Evolutionary conservation across 2,113 vertebrate genomes (phyloP).

Genomic region (Eurystomus gularis): DNA sequence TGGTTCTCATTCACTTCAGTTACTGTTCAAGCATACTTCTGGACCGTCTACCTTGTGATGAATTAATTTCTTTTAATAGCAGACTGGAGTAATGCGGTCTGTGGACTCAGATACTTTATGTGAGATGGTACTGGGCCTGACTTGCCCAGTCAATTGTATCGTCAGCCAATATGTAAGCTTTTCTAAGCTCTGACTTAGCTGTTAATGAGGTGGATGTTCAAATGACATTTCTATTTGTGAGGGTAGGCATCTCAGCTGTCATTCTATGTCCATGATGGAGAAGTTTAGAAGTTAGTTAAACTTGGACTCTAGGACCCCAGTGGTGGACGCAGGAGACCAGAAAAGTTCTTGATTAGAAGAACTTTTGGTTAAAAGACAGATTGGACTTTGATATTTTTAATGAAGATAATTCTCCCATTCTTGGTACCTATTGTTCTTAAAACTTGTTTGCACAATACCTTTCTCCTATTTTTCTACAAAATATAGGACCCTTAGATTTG

Average conservation of each 20-base stretch:
- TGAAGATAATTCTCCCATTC: background rate
- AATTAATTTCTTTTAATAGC: background rate
- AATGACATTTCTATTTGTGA: background rate
- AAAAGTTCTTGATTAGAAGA: no score
- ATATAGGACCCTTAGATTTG: background rate
- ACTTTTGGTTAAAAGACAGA: background rate
- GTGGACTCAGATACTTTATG: background rate
- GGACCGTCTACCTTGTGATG: background rate
- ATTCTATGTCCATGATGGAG: background rate
- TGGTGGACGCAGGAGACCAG: no score
- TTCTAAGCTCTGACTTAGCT: background rate
- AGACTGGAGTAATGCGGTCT: background rate
- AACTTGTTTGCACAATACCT: background rate
- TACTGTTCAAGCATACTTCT: background rate
- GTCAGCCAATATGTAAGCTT: background rate
- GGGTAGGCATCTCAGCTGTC: background rate
- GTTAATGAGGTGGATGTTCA: background rate
- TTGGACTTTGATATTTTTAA: background rate
- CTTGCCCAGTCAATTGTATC: no score
- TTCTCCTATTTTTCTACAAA: background rate
- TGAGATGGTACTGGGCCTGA: background rate
- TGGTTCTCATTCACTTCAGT: background rate
- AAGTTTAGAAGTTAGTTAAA: background rate
- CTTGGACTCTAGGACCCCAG: no score
- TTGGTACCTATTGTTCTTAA: background rate